These are phyloP conservation scores for Sebastes steindachneri DNA, from an alignment of 2,797 vertebrate genomes.

Conservation along the genomic window DNA sequence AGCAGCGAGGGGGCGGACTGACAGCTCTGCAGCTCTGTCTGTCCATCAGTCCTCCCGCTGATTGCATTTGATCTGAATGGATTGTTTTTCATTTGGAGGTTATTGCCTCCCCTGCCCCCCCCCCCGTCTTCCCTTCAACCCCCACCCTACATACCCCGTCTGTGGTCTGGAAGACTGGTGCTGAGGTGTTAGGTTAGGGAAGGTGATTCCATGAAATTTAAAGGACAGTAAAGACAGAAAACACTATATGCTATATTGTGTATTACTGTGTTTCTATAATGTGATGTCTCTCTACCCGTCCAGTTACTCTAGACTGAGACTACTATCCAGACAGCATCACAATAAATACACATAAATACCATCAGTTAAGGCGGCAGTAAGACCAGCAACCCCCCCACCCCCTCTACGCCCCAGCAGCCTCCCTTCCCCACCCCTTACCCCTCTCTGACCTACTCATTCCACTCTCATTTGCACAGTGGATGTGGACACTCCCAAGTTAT, in stretches of 20 bases:
- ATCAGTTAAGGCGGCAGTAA: constrained; percentile 12
- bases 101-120: constrained; percentile 69
- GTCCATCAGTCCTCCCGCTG: constrained; percentile 74
- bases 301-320: neutral
- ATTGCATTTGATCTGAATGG: constrained; percentile 84
- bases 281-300: neutral
- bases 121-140: constrained; percentile 25
- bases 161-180: constrained; percentile 43
- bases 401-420: neutral
- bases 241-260: neutral
- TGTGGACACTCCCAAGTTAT: constrained; percentile 53
- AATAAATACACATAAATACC: constrained; percentile 39
- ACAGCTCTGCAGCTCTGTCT: constrained; percentile 66
- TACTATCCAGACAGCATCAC: neutral
- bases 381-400: neutral
- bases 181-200: constrained; percentile 47
- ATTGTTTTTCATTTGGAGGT: constrained; percentile 83
- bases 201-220: constrained; percentile 44
- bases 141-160: constrained; percentile 11
- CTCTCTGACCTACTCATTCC: constrained; percentile 61
- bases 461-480: constrained; percentile 70
- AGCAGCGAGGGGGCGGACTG: constrained; percentile 58
- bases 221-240: constrained; percentile 5
- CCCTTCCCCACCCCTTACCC: constrained; percentile 8
- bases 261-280: neutral